A percentile compares a stretch with the other conserved stretches of the same genome.
phyloP scores from a whole-genome alignment of 2,888 invertebrate genomes.

The Pristionchus maxplancki region DNA sequence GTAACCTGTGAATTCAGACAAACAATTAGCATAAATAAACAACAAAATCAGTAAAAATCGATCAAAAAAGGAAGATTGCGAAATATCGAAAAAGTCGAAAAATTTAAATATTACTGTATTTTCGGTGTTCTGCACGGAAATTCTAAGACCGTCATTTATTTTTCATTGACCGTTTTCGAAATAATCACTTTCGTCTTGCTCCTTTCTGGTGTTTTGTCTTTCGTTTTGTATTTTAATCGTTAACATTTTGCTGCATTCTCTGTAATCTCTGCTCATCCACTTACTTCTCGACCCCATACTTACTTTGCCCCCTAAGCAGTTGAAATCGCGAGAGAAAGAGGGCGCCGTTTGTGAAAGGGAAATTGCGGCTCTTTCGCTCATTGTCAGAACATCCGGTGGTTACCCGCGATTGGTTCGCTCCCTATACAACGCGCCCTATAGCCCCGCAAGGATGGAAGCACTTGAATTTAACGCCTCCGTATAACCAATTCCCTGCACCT shows the following conservation, averaged over 20 bases:
- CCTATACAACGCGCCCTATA: background rate
- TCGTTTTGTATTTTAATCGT: background rate
- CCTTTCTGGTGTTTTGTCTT: background rate
- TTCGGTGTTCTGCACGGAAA: too few species aligned
- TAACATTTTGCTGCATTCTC: background rate
- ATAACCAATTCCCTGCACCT: background rate
- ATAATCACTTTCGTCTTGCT: background rate
- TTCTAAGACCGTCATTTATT: too few species aligned
- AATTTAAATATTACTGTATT: too few species aligned
- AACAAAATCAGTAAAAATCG: too few species aligned
- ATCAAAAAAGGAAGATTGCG: too few species aligned
- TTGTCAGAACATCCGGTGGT: constrained; percentile 43
- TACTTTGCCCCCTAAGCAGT: constrained; percentile 14
- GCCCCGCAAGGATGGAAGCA: background rate
- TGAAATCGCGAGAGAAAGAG: background rate
- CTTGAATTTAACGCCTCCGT: background rate
- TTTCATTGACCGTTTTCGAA: background rate
- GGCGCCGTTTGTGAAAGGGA: constrained; percentile 27
- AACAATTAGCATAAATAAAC: too few species aligned
- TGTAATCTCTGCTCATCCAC: background rate
- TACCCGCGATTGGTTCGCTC: background rate
- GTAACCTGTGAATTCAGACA: too few species aligned
- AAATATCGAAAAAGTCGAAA: too few species aligned
- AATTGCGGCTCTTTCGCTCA: constrained; percentile 21
- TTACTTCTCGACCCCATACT: background rate